phyloP scores from a whole-genome alignment of 30 jellyfish, hydroid and myxozoan species.

The Cassiopea xamachana region DNA sequence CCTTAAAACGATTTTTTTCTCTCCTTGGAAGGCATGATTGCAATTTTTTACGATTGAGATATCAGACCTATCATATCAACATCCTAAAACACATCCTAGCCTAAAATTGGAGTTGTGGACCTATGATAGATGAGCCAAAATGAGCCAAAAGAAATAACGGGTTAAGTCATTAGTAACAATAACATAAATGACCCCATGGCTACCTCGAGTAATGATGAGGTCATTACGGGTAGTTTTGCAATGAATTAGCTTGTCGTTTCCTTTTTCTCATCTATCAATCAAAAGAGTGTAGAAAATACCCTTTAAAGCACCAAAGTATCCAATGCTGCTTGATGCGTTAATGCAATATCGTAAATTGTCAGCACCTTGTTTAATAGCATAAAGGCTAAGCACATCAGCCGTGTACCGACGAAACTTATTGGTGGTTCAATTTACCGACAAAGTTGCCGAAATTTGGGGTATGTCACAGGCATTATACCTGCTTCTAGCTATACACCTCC shows the following conservation, averaged over 20 bases:
- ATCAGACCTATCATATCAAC: neutral
- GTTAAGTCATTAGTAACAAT: neutral
- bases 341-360: neutral
- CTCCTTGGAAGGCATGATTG: neutral
- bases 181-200: neutral
- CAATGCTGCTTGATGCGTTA: neutral
- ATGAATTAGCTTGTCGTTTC: neutral
- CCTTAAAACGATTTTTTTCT: slow-evolving; percentile 24
- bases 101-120: neutral
- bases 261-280: neutral
- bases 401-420: neutral
- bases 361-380: neutral
- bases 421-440: neutral
- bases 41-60: neutral
- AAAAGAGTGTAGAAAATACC: neutral
- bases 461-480: neutral
- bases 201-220: neutral
- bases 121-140: neutral
- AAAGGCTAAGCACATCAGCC: neutral
- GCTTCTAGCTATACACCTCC: neutral
- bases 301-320: neutral
- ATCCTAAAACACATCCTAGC: neutral
- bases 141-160: neutral
- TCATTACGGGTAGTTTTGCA: neutral
- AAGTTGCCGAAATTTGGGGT: neutral